phyloP scores from a whole-genome alignment of 1,140 invertebrate genomes.

The Anagrus nilaparvatae region DNA sequence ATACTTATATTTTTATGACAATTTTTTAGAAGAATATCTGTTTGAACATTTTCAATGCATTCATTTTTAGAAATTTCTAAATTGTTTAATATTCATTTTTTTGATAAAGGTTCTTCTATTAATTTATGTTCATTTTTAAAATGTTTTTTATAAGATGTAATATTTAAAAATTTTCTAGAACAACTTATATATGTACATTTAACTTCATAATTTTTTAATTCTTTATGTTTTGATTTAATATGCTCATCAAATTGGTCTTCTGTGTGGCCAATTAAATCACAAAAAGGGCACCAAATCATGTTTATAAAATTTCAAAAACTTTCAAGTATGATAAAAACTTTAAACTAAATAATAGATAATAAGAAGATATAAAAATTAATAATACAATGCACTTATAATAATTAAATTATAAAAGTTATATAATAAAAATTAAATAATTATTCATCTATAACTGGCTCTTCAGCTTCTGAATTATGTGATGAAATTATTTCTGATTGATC shows the following conservation, averaged over 20 bases:
- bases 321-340: background rate
- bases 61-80: background rate
- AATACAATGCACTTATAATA: background rate
- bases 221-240: conserved; percentile 2
- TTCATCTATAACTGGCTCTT: background rate
- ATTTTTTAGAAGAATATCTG: background rate
- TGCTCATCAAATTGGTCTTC: conserved; percentile 3
- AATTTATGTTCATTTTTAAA: background rate
- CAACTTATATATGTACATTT: conserved; percentile 6
- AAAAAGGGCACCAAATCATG: conserved; percentile 7
- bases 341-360: background rate
- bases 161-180: conserved; percentile 7
- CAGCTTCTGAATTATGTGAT: no score
- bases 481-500: no score
- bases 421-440: background rate
- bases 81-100: no score
- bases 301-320: no score
- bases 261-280: background rate
- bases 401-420: background rate
- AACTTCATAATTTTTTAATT: background rate
- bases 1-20: background rate
- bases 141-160: conserved; percentile 8
- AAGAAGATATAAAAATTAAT: background rate
- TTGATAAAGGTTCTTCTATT: no score
- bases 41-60: background rate